A percentile compares a stretch with the other conserved stretches of the same genome.
Conservation (phyloP, 2,888 invertebrate genomes). For the Protula sp. region DNA sequence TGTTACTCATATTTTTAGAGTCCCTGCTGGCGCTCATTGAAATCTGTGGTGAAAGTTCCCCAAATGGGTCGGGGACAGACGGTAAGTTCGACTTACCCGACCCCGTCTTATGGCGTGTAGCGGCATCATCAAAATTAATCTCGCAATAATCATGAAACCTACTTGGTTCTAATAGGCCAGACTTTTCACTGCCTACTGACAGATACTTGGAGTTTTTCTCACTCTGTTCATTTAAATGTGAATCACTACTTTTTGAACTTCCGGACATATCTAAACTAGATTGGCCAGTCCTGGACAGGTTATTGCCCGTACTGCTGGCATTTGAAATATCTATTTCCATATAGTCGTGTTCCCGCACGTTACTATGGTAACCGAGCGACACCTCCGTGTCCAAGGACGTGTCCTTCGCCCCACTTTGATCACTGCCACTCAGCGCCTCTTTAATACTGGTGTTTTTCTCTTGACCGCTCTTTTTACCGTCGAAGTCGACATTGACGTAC, state of each 20-base stretch:
- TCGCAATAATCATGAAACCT: background rate
- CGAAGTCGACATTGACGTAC: background rate
- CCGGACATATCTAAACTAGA: too few species aligned
- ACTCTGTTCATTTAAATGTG: background rate
- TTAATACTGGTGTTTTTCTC: too few species aligned
- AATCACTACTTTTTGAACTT: background rate
- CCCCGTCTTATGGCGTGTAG: too few species aligned
- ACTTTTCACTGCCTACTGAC: background rate
- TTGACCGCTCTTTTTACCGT: background rate
- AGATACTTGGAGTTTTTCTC: background rate
- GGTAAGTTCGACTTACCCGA: too few species aligned
- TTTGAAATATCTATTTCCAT: background rate
- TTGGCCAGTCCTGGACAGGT: background rate
- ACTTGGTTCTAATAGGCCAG: too few species aligned
- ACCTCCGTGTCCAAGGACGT: background rate
- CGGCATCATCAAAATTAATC: background rate
- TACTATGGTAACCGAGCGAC: background rate
- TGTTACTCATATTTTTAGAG: too few species aligned
- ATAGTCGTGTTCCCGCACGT: background rate
- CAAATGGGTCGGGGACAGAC: too few species aligned
- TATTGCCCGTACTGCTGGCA: background rate
- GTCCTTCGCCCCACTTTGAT: background rate
- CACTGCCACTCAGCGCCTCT: too few species aligned
- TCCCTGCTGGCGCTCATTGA: too few species aligned
- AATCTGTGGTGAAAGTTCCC: too few species aligned